Conservation (phyloP, 2,113 vertebrate species). For the Heterochromis multidens region DNA sequence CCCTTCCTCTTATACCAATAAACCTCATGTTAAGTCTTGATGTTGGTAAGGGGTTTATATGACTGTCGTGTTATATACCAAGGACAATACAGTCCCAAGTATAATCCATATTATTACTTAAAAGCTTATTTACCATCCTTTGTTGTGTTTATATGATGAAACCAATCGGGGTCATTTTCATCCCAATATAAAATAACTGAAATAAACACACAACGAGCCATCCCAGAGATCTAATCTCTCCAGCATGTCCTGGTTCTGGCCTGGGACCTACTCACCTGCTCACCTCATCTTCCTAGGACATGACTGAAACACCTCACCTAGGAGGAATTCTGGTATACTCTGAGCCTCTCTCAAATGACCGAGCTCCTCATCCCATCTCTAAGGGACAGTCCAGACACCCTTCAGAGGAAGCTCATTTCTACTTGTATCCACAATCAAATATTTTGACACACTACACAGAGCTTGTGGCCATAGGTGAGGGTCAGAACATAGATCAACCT, state of each 20-base stretch:
- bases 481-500: neutral
- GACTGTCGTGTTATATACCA: no score
- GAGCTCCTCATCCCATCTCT: neutral
- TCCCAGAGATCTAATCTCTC: no score
- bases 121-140: no score
- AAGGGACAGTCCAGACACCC: fast-evolving
- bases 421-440: neutral
- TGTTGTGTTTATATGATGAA: no score
- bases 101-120: no score
- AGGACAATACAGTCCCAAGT: no score
- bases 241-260: neutral
- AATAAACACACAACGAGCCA: no score
- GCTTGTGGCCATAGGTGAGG: neutral
- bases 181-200: no score
- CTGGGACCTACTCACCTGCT: neutral
- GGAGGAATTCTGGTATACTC: fast-evolving
- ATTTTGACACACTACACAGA: neutral
- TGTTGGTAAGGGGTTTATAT: no score
- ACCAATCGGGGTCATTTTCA: no score
- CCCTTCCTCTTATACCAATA: no score
- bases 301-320: neutral
- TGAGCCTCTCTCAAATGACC: neutral
- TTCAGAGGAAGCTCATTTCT: neutral
- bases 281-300: neutral
- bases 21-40: no score